Evolutionary conservation across 2,113 vertebrate species (phyloP), one percentile per base, ranked within the genome.

Genomic region (Phylloscopus trochilus): DNA sequence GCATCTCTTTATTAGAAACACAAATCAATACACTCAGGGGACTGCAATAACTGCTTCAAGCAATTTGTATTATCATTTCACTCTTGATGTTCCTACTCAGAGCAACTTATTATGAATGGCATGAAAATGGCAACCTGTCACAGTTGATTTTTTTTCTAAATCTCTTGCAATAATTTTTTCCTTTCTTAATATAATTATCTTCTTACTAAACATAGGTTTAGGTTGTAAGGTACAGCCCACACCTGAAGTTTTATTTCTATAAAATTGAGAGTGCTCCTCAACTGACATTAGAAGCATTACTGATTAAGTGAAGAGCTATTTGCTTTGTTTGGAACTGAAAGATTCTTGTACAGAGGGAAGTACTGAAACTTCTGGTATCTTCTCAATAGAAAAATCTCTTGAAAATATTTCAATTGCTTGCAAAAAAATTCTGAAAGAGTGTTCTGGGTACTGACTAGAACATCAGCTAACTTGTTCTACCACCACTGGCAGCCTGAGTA

Each of bases 91-190:
- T 97, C 90, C 75, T 94, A 89, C 95, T 97, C 93, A 76, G 92
- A 97, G 95, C 90, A 97, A 96, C 96, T 97, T 97, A 96, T 93
- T 96, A 98, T 85, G 95, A 98, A 94, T 91, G 95, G 95, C n/a
- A 27, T 97, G 97, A 98, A 98, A 98, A 98, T 97, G 95, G 96
- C 97, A 97, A 96, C 96, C 97, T 98, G 97, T 97, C 98, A 98
- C 92, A 75, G 96, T 11, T 92, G 93, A 94, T 88, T 97, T 97
- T 96, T 75, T 93, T 93, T 83, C 91, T 95, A 72, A 87, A 93
- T 43, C 89, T 92, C 67, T 79, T 86, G 24, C 37, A 94, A 91
- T 90, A 90, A 58, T 74, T 94, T 93, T 95, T 91, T 76, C 74
- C 79, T 95, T 86, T 94, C 92, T 93, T 93, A 94, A 97, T 96